phyloP scores from a whole-genome alignment of 64 coral and sea anemone species.

The Pocillopora damicornis region DNA sequence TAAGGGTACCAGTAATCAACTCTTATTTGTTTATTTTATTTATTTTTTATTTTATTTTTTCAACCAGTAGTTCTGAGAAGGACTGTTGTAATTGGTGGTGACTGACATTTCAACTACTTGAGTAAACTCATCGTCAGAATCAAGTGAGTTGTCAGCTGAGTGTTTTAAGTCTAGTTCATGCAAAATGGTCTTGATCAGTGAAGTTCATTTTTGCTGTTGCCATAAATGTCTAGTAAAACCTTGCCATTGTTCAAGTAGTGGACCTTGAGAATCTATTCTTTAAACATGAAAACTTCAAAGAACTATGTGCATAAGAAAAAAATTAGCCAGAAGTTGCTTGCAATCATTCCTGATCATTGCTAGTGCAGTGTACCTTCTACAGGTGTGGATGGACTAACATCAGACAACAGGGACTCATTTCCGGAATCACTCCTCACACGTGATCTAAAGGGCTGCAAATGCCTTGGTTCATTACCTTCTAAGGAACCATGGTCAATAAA shows the following conservation, averaged over 20 bases:
- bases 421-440: slow-evolving; percentile 73
- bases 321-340: neutral
- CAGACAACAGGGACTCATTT: slow-evolving; percentile 73
- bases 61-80: no score
- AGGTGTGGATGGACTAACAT: slow-evolving; percentile 62
- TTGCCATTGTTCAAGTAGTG: neutral
- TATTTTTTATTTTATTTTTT: no score
- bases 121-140: no score
- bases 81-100: no score
- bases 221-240: no score
- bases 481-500: slow-evolving; percentile 59
- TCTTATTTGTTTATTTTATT: no score
- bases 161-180: no score
- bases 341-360: slow-evolving; percentile 16
- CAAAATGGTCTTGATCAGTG: no score
- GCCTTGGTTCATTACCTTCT: slow-evolving; percentile 81
- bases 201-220: no score
- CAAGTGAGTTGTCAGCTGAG: no score
- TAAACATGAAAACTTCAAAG: neutral
- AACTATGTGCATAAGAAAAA: neutral
- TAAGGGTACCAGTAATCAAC: no score
- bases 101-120: no score
- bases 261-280: neutral
- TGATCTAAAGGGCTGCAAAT: slow-evolving; percentile 44
- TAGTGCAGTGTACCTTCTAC: slow-evolving; percentile 73